phyloP scores from a whole-genome alignment of 2,113 vertebrate genomes.

The Gambusia affinis region DNA sequence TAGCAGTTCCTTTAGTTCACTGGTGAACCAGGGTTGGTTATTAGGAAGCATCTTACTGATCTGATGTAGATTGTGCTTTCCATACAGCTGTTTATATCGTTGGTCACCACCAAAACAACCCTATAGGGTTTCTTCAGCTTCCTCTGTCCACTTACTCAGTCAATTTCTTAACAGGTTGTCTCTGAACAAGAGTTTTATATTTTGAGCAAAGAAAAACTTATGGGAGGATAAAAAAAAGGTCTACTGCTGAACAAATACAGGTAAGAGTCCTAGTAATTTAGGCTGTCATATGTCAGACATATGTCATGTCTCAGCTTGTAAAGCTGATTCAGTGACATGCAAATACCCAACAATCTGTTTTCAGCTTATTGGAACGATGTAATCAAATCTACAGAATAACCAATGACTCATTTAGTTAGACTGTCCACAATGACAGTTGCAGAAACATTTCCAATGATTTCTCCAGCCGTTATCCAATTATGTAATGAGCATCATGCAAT shows the following conservation, averaged over 20 bases:
- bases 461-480: neutral
- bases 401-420: constrained; percentile 27
- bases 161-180: no score
- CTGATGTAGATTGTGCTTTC: no score
- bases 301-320: neutral
- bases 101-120: no score
- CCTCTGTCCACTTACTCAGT: no score
- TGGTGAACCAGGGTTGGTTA: no score
- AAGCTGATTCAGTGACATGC: neutral
- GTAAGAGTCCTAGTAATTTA: neutral
- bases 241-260: neutral
- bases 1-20: no score
- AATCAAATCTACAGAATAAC: constrained; percentile 38
- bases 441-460: constrained; percentile 21
- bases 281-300: neutral
- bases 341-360: neutral
- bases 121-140: no score
- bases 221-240: no score
- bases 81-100: no score
- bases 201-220: no score
- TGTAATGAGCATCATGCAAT: neutral
- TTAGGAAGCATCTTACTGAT: no score
- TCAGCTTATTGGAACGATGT: constrained; percentile 33
- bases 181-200: no score
- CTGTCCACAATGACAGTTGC: constrained; percentile 24